Evolutionary conservation across 2,797 vertebrate genomes (phyloP).

Genomic region (Xenops minutus): DNA sequence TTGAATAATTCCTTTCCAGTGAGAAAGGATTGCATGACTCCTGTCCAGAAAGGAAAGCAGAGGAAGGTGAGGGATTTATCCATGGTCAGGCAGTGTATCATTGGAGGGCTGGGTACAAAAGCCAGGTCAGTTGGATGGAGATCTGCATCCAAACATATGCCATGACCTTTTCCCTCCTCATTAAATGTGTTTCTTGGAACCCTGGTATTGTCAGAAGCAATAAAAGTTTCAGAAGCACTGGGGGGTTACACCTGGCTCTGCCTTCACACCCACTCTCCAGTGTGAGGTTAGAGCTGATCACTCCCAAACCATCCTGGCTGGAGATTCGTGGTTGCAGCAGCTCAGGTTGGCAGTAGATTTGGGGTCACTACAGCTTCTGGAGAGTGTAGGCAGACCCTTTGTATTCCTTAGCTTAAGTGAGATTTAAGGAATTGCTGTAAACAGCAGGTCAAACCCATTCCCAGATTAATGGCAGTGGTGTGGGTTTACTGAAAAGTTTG

Average conservation of each 20-base stretch:
- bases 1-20: not conserved
- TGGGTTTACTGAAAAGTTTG: conserved; percentile 14
- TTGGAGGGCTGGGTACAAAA: not conserved
- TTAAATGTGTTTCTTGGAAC: not conserved
- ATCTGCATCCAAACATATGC: not conserved
- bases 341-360: not conserved
- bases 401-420: not conserved
- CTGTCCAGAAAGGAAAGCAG: not conserved
- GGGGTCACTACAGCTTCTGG: not conserved
- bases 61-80: not conserved
- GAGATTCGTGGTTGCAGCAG: not conserved
- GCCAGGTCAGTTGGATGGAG: not conserved
- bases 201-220: not conserved
- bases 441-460: not conserved
- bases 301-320: not conserved
- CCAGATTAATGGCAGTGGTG: not conserved
- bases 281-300: not conserved
- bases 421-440: not conserved
- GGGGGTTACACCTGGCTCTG: not conserved
- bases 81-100: not conserved
- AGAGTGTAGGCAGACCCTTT: not conserved
- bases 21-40: not conserved
- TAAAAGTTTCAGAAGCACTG: not conserved
- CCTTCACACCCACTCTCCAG: not conserved
- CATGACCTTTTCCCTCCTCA: not conserved